These are phyloP conservation scores for Alcedo atthis DNA, from an alignment of 2,797 vertebrate species.

Conservation along the genomic window DNA sequence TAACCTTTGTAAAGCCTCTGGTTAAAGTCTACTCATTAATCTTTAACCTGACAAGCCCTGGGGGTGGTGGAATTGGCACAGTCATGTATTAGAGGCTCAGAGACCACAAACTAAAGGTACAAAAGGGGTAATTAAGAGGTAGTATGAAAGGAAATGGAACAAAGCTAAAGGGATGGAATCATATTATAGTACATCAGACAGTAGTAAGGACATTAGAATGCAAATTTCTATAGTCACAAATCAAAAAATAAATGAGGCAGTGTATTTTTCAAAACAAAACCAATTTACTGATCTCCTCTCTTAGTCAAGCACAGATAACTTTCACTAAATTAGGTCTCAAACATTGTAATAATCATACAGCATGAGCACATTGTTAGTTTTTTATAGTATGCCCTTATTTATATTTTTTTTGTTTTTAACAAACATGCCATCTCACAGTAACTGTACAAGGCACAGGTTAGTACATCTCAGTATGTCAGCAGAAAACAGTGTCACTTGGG, in stretches of 20 bases:
- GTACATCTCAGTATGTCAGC: not conserved
- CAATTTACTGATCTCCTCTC: conserved; percentile 20
- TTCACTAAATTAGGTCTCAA: conserved; percentile 34
- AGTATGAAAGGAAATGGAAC: conserved; percentile 67
- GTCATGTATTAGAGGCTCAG: conserved; percentile 68
- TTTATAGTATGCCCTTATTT: not conserved
- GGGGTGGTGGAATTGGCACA: conserved; percentile 71
- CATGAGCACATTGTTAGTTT: not conserved
- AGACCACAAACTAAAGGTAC: conserved; percentile 64
- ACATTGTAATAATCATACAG: not conserved
- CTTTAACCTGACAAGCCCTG: conserved; percentile 81
- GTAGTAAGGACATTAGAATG: conserved; percentile 54
- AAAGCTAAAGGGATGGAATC: conserved; percentile 71
- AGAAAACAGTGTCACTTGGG: not conserved
- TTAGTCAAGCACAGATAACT: not conserved
- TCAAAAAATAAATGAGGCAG: conserved; percentile 31
- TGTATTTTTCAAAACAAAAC: conserved; percentile 56
- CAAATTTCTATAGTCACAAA: conserved; percentile 54
- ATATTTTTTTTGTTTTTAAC: not conserved
- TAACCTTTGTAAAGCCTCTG: conserved; percentile 83
- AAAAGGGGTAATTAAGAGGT: conserved; percentile 78
- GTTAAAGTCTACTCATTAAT: conserved; percentile 82
- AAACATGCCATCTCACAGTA: not conserved
- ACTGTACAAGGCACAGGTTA: not conserved
- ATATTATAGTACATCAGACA: conserved; percentile 65